phyloP scores from a whole-genome alignment of 2,113 vertebrate species.

The Geococcyx californianus region DNA sequence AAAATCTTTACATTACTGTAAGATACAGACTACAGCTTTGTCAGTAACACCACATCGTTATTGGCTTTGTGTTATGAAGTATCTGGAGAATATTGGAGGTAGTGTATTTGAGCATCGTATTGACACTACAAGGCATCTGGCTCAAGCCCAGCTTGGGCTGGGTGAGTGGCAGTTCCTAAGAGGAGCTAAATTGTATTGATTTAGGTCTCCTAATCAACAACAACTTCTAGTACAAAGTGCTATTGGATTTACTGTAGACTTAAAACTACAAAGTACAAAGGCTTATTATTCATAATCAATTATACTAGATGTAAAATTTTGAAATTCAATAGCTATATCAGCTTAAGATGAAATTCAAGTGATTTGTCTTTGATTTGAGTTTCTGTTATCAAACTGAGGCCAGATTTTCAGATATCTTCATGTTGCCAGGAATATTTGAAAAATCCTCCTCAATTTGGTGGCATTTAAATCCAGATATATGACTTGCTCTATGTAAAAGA shows the following conservation, averaged over 20 bases:
- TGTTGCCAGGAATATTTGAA: neutral
- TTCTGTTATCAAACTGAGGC: neutral
- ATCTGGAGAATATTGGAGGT: neutral
- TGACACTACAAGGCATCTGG: neutral
- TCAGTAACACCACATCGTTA: neutral
- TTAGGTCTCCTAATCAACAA: constrained; percentile 15
- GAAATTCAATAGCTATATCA: neutral
- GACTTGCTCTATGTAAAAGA: neutral
- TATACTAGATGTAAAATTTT: neutral
- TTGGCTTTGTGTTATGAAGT: neutral
- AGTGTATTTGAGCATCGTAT: neutral
- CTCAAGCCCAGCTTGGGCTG: neutral
- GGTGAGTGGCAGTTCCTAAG: constrained; percentile 4
- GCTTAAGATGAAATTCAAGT: neutral
- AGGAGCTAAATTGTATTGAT: constrained; percentile 38
- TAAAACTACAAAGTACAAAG: neutral
- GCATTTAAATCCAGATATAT: neutral
- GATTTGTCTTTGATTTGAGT: neutral
- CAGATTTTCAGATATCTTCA: neutral
- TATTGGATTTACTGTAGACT: constrained; percentile 12
- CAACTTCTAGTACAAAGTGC: neutral
- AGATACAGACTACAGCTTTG: neutral
- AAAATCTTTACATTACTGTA: neutral
- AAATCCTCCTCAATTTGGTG: neutral
- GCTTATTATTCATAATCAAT: neutral